Percentiles rank a stretch among this genome's conserved stretches.
Conservation (phyloP, 1,140 invertebrate species). For the Aphelenchoides fujianensis region DNA sequence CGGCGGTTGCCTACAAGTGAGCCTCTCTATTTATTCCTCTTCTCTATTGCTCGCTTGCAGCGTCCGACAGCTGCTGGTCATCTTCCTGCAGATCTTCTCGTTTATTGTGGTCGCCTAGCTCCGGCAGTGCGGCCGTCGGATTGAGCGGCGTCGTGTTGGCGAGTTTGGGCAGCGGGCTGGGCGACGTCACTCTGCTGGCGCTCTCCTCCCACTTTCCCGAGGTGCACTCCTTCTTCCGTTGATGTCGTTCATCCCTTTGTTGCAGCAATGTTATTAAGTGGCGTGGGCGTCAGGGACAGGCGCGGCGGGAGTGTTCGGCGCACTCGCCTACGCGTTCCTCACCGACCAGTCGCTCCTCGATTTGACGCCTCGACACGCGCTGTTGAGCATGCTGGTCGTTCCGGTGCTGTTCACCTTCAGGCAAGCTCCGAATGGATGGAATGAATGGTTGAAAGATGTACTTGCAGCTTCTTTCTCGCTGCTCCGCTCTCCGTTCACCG, state of each 20-base stretch:
- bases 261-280: conserved; percentile 46
- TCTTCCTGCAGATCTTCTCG: conserved; percentile 24
- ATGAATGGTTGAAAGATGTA: conserved; percentile 10
- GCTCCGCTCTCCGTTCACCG: conserved; percentile 5
- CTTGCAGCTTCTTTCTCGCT: conserved; percentile 5
- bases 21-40: conserved; percentile 12
- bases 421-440: conserved; percentile 24
- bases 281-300: conserved; percentile 59
- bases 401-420: conserved; percentile 46
- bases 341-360: conserved; percentile 45
- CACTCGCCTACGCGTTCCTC: conserved; percentile 54
- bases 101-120: conserved; percentile 44
- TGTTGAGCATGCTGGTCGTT: conserved; percentile 50
- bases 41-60: conserved; percentile 25
- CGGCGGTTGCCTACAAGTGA: conserved; percentile 40
- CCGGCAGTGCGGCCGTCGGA: conserved; percentile 30
- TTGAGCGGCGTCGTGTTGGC: conserved; percentile 48
- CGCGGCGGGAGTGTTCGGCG: conserved; percentile 55
- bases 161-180: conserved; percentile 44
- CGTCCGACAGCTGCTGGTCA: conserved; percentile 31
- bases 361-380: conserved; percentile 37
- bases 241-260: conserved; percentile 8
- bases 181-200: conserved; percentile 47
- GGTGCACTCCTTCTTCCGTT: conserved; percentile 27
- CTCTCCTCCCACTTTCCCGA: conserved; percentile 49